Evolutionary conservation across 2,888 invertebrate genomes (phyloP), one percentile per base, ranked within the genome.

Genomic region (Nomada ferruginata): DNA sequence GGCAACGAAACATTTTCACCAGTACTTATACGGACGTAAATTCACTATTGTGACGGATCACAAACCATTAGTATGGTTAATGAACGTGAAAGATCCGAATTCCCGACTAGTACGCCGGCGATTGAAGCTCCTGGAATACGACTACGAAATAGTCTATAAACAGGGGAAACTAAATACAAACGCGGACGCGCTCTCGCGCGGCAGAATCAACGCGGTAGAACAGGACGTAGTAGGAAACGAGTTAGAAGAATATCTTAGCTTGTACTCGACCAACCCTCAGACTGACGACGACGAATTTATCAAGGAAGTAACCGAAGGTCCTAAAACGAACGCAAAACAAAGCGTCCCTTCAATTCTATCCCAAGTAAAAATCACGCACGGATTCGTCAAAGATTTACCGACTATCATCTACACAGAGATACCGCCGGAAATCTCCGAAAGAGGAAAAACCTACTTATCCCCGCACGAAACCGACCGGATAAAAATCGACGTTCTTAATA

Each of bases 1-100:
- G 66, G 74, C 66, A 4, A 66, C 66, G 2, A 79, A 80, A 65
- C 76, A 78, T 29, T 85, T 85, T 26, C 68, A 78, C 2, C 80
- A 76, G 1, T 84, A 85, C 10, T 11, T 83, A 47, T 83, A 82
- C 57, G 82, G 85, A 20, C 64, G 75, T n/a, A 77, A 64, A 5
- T 85, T 85, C 18, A 75, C 66, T 5, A 71, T 85, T 10, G 64
- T 78, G 1, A 85, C 84, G 0, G 82, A 85, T 29, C 85, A 85
- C 13, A 63, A 61, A n/a, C 78, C 80, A 2, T 57, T 84, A 0
- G 61, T 76, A 0, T 82, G 82, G 85, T 18, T 79, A n/a, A 44
- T 72, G 61, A 79, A 79, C 11, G 52, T 65, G 0, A 79, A 74
- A 7, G 75, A 82, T 5, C 82, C 78, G 7, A 75, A 75, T 13